Conservation (phyloP, 2,113 vertebrate genomes). For the Eclectus roratus region DNA sequence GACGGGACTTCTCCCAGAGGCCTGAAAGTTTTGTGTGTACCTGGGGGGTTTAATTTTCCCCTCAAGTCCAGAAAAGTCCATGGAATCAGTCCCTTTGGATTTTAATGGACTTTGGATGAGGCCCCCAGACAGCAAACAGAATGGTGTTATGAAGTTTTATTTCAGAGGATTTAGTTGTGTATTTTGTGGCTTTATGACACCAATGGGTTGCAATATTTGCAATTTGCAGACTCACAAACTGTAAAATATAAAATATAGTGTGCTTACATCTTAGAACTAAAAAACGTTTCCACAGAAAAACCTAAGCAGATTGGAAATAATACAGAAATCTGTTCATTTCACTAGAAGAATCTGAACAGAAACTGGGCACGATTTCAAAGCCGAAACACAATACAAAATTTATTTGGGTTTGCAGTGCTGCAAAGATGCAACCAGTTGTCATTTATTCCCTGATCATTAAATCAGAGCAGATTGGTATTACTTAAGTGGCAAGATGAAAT, state of each 20-base stretch:
- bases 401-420: neutral
- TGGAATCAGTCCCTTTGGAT: neutral
- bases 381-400: neutral
- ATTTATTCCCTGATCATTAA: neutral
- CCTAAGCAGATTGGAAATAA: neutral
- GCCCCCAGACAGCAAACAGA: neutral
- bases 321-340: neutral
- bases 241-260: neutral
- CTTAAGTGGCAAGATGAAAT: neutral
- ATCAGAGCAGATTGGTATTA: neutral
- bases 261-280: neutral
- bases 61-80: neutral
- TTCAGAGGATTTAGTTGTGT: neutral
- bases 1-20: neutral
- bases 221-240: neutral
- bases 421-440: neutral
- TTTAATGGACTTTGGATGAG: neutral
- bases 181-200: neutral
- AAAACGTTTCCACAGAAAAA: neutral
- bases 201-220: neutral
- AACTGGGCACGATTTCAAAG: conserved; percentile 12
- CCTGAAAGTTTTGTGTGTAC: neutral
- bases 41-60: neutral
- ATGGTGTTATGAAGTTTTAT: neutral
- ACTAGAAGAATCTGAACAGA: neutral